Evolutionary conservation across 2,888 invertebrate genomes (phyloP), one percentile per base, ranked within the genome.

Genomic region (Erynnis tages): DNA sequence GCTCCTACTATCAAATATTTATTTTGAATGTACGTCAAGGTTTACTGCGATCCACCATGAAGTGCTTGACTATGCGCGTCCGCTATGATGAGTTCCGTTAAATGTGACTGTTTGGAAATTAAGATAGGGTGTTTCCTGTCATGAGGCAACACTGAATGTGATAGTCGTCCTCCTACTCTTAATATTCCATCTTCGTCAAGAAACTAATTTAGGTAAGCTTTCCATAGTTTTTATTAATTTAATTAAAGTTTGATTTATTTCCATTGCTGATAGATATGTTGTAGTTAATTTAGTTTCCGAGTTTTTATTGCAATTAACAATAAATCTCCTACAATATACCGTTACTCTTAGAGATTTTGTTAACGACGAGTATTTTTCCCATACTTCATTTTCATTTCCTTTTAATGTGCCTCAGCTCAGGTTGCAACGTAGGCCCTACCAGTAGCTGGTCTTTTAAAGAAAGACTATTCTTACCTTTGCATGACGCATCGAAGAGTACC

Each of bases 101-200:
- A 21, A 21, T 44, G 44, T n/a, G 44, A 44, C 7, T n/a, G 13
- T n/a, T 19, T 19, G 0, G 44, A 30, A 2, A 44, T 21, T 21
- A 44, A n/a, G 2, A 44, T 32, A 1, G 44, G 44, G n/a, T 44
- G 44, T 43, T 43, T 43, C 7, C 29, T 16, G 8, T 43, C 19
- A 7, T 7, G 34, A 17, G 4, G 1, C 17, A 43, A 30, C 2
- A 6, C 2, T 7, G 43, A 17, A 10, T 30, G 6, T 6, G 1
- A 19, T 19, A 43, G 11, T 7, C 43, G 43, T 6, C 43, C 43
- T 30, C 43, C 43, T 13, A 43, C 43, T 43, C 43, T 43, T 4
- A 43, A 30, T 11, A 43, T 4, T 1, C 43, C 29, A 19, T 30
- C 19, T 4, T 19, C 11, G 2, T 43, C 43, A 13, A 43, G 43